Evolutionary conservation across 2,113 vertebrate species (phyloP).

Genomic region (Petromus typicus): DNA sequence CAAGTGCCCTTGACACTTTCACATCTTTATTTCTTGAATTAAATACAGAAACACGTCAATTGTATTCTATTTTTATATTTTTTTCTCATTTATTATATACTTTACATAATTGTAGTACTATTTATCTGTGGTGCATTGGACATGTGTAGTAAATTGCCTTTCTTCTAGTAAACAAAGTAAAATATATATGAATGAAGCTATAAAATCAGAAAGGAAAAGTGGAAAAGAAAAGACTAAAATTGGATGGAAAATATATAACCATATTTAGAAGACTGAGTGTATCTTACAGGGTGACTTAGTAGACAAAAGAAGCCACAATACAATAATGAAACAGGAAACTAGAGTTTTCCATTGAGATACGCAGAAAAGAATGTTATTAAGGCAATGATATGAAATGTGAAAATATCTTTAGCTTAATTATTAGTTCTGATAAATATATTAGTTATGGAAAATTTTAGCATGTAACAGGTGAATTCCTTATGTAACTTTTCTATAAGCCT

Average conservation of each 20-base stretch:
- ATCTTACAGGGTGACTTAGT: neutral
- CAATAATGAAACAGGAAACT: neutral
- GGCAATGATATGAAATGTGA: neutral
- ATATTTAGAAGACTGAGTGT: neutral
- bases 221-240: neutral
- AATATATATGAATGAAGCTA: neutral
- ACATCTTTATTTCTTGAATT: neutral
- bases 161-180: neutral
- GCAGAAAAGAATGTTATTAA: neutral
- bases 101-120: neutral
- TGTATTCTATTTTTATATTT: neutral
- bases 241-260: neutral
- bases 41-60: neutral
- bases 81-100: slow-evolving; percentile 6
- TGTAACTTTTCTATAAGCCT: neutral
- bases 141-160: neutral
- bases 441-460: neutral
- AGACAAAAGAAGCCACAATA: neutral
- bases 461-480: neutral
- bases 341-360: neutral
- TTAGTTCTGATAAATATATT: neutral
- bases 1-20: neutral
- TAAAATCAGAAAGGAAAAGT: neutral
- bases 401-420: neutral
- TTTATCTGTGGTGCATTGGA: neutral